Conservation (phyloP, 1,140 invertebrate genomes). For the Augochlora pura region DNA sequence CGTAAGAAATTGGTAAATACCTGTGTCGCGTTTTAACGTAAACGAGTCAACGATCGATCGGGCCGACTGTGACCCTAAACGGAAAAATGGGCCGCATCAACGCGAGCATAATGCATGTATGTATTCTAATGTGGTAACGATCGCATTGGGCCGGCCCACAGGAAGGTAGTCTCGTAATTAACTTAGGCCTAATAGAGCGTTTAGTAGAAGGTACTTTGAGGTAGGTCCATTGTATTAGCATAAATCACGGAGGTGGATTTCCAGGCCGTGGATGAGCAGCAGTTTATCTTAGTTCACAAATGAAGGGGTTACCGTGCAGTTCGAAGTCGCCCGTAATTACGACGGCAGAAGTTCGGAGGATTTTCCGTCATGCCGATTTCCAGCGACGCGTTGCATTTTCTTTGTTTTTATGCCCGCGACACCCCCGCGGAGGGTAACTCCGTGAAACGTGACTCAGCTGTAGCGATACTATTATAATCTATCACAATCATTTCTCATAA, state of each 20-base stretch:
- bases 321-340: constrained; percentile 57
- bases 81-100: constrained; percentile 21
- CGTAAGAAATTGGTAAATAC: not conserved
- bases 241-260: constrained; percentile 69
- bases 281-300: constrained; percentile 67
- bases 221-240: constrained; percentile 68
- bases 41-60: not conserved
- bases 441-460: too few species aligned
- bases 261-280: constrained; percentile 42
- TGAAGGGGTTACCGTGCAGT: constrained; percentile 57
- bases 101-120: constrained; percentile 59
- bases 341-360: constrained; percentile 22
- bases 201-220: constrained; percentile 63
- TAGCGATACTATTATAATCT: too few species aligned
- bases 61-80: constrained; percentile 18
- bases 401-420: constrained; percentile 13
- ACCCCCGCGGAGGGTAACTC: too few species aligned
- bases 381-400: constrained; percentile 27
- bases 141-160: constrained; percentile 41
- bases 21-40: too few species aligned
- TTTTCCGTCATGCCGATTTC: constrained; percentile 22
- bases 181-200: constrained; percentile 72
- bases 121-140: constrained; percentile 61
- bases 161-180: constrained; percentile 67
- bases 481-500: too few species aligned